phyloP scores from a whole-genome alignment of 2,113 vertebrate species.

The Hemichromis elongatus region DNA sequence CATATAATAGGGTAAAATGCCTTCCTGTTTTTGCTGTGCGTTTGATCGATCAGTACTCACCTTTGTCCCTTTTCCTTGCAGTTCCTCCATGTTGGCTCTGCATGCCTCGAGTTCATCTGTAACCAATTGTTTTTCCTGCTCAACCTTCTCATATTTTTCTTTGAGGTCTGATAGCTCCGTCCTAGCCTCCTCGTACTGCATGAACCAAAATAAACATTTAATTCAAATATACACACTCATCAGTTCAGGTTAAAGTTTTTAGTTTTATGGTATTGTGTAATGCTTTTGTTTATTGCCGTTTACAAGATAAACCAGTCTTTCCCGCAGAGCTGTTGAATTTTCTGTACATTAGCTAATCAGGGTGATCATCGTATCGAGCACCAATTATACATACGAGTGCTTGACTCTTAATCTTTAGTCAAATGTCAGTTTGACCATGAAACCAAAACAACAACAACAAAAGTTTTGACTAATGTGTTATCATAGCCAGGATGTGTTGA shows the following conservation, averaged over 20 bases:
- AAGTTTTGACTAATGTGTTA: not conserved
- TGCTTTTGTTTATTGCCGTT: not conserved
- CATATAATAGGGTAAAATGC: not conserved
- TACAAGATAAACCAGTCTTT: not conserved
- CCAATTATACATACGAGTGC: not conserved
- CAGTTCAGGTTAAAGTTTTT: not conserved
- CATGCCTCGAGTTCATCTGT: conserved; percentile 87
- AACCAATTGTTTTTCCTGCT: conserved; percentile 85
- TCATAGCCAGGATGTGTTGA: not conserved
- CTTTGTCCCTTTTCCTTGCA: conserved; percentile 89
- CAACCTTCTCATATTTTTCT: conserved; percentile 81
- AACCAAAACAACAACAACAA: not conserved
- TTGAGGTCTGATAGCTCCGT: conserved; percentile 83
- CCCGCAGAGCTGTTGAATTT: not conserved
- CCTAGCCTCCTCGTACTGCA: conserved; percentile 84
- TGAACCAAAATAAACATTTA: not conserved
- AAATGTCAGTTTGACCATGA: not conserved
- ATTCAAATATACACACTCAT: not conserved
- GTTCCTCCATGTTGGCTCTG: conserved; percentile 87
- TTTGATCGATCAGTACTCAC: conserved; percentile 71
- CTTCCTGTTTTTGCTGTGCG: not conserved
- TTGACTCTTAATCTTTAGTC: not conserved
- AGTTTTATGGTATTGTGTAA: not conserved
- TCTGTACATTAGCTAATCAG: not conserved
- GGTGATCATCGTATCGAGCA: not conserved